These are phyloP conservation scores for Melanogrammus aeglefinus DNA, from an alignment of 2,797 vertebrate species.

Conservation along the genomic window DNA sequence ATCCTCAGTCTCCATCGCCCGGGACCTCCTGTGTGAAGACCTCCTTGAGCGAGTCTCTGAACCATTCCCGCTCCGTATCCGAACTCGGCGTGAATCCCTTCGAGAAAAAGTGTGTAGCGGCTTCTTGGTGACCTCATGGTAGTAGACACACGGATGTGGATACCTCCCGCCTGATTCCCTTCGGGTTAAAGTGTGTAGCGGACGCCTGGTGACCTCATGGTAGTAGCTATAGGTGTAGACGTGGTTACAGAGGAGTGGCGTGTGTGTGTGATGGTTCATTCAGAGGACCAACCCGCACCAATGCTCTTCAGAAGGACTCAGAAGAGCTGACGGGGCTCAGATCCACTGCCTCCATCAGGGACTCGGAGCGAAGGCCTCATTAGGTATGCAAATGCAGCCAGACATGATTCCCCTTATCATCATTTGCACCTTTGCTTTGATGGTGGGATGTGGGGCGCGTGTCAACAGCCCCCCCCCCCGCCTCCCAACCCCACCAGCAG, in stretches of 20 bases:
- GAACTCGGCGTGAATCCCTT: no score
- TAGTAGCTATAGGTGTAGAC: not conserved
- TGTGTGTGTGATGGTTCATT: not conserved
- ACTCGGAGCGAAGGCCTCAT: constrained; percentile 19
- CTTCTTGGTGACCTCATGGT: no score
- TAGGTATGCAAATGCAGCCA: constrained; percentile 55
- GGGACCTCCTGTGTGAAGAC: no score
- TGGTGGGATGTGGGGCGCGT: not conserved
- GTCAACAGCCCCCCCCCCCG: not conserved
- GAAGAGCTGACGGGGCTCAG: not conserved
- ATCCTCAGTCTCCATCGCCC: no score
- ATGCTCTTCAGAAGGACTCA: not conserved
- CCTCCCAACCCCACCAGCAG: no score
- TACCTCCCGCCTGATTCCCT: no score
- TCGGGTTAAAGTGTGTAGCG: no score
- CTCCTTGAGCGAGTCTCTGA: no score
- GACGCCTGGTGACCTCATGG: no score
- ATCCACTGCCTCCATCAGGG: not conserved
- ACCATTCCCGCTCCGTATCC: no score
- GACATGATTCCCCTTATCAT: constrained; percentile 43
- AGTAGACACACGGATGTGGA: no score
- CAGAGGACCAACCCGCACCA: not conserved
- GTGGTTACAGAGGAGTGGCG: not conserved
- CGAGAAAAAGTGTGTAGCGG: no score
- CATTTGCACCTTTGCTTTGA: constrained; percentile 38